Evolutionary conservation across 2,797 vertebrate genomes (phyloP).

Genomic region (Poeciliopsis paucimaculata): DNA sequence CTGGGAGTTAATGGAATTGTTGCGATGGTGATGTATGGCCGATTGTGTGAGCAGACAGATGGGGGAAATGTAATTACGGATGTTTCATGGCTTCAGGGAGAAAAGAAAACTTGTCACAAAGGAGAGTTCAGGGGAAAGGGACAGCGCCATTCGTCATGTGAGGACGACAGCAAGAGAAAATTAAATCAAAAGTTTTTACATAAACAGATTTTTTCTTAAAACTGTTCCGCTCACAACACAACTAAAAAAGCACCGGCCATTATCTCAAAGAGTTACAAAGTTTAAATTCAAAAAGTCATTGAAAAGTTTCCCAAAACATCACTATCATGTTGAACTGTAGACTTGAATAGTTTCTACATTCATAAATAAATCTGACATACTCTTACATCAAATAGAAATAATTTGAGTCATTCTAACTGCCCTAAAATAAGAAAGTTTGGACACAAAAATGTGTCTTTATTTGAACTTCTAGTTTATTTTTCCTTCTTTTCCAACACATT

Average conservation of each 20-base stretch:
- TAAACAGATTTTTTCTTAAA: constrained; percentile 60
- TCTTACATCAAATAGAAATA: neutral
- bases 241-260: constrained; percentile 26
- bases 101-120: constrained; percentile 69
- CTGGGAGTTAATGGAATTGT: constrained; percentile 77
- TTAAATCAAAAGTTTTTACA: constrained; percentile 72
- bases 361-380: neutral
- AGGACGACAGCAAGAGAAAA: constrained; percentile 66
- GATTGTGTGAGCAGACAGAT: constrained; percentile 69
- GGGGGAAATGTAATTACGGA: constrained; percentile 78
- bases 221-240: constrained; percentile 40
- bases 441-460: too few relatives aligned
- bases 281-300: neutral
- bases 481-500: too few relatives aligned
- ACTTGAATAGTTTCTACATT: neutral
- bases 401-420: too few relatives aligned
- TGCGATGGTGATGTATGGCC: constrained; percentile 78
- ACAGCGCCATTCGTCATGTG: constrained; percentile 73
- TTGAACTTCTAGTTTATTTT: too few relatives aligned
- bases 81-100: constrained; percentile 61
- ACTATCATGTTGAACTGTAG: neutral
- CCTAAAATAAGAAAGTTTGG: too few relatives aligned
- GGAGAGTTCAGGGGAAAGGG: constrained; percentile 67
- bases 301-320: neutral
- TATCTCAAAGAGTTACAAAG: constrained; percentile 17